These are phyloP conservation scores for Chydorus sphaericus DNA, from an alignment of 2,888 invertebrate genomes.

Conservation along the genomic window DNA sequence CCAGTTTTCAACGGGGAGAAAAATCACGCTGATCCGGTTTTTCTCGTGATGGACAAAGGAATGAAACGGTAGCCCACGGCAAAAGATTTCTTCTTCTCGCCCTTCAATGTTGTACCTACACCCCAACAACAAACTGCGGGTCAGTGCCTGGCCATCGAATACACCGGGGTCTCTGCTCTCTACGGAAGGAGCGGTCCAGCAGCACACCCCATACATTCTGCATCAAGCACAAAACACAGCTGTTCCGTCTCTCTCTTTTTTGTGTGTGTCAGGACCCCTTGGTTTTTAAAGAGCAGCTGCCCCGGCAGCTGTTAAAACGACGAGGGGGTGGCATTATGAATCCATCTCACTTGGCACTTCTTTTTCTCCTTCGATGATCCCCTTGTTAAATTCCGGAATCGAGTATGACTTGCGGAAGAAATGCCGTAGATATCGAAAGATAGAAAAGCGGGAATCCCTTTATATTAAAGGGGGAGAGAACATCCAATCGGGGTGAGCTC, in stretches of 20 bases:
- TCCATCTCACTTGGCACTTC: no score
- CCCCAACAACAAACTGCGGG: not conserved
- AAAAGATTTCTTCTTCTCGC: not conserved
- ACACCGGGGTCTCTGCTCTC: no score
- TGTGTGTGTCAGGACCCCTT: not conserved
- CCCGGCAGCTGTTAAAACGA: not conserved
- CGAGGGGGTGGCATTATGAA: not conserved
- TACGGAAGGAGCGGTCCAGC: not conserved
- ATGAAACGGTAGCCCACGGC: no score
- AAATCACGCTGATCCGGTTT: no score
- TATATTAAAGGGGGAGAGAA: not conserved
- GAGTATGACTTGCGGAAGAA: not conserved
- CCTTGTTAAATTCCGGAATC: no score
- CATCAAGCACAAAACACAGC: slow-evolving; percentile 4
- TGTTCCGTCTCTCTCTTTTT: not conserved
- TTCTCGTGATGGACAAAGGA: no score
- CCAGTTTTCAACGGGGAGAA: no score
- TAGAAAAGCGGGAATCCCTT: no score
- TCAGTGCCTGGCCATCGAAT: not conserved
- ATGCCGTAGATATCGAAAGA: not conserved
- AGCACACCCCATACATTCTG: not conserved
- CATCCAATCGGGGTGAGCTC: not conserved
- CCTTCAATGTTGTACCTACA: not conserved
- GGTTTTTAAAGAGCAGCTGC: slow-evolving; percentile 2
- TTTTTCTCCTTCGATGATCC: no score